phyloP scores from a whole-genome alignment of 2,113 vertebrate genomes.

The Hymenochirus boettgeri region DNA sequence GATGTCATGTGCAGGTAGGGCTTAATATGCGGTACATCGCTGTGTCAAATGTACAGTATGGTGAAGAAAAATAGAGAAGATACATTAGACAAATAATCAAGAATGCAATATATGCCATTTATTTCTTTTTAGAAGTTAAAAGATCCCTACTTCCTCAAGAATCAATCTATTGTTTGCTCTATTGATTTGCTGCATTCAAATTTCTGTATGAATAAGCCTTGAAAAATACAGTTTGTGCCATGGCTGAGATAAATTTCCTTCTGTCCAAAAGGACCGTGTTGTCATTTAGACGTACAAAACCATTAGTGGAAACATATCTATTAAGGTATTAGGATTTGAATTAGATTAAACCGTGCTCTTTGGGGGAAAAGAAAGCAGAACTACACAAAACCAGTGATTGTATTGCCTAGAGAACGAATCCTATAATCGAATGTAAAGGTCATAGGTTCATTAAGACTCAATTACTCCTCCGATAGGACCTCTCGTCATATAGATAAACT shows the following conservation, averaged over 20 bases:
- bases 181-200: too few relatives aligned
- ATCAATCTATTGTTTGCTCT: too few relatives aligned
- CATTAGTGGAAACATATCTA: conserved; percentile 7
- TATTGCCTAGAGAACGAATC: neutral
- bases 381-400: conserved; percentile 7
- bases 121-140: too few relatives aligned
- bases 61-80: too few relatives aligned
- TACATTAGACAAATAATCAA: too few relatives aligned
- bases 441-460: conserved; percentile 17
- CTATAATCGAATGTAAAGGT: conserved; percentile 28
- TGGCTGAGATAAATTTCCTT: neutral
- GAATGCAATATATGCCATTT: too few relatives aligned
- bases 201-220: too few relatives aligned
- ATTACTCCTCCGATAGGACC: conserved; percentile 26
- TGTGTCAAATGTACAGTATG: too few relatives aligned
- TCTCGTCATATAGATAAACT: conserved; percentile 20
- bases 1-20: too few relatives aligned
- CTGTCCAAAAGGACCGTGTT: neutral
- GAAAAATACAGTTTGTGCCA: neutral
- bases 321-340: conserved; percentile 11
- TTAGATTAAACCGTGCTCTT: conserved; percentile 21
- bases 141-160: too few relatives aligned
- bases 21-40: too few relatives aligned
- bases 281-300: conserved; percentile 16
- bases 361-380: conserved; percentile 8